Evolutionary conservation across 92 coral and sea anemone genomes (phyloP).

Genomic region (Desmophyllum pertusum): DNA sequence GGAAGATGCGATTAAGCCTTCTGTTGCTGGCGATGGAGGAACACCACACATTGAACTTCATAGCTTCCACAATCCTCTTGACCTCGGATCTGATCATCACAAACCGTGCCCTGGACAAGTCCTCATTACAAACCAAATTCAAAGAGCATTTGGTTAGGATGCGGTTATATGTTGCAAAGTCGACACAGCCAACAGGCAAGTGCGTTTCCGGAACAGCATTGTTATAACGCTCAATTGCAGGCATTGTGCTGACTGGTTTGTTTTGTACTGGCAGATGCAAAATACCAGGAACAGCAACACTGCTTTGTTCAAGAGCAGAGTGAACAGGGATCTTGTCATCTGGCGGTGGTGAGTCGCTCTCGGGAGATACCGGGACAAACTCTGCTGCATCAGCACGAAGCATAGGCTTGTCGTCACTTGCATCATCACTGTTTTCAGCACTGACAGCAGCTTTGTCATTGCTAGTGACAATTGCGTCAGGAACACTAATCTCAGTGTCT

Average conservation of each 20-base stretch:
- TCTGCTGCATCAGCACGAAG: slow-evolving; percentile 37
- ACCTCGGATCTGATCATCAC: slow-evolving; percentile 42
- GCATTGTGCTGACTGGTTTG: not conserved
- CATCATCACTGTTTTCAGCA: not conserved
- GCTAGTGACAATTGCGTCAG: not conserved
- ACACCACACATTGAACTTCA: slow-evolving; percentile 57
- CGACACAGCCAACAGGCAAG: slow-evolving; percentile 38
- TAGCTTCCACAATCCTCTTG: slow-evolving; percentile 46
- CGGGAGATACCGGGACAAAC: slow-evolving; percentile 31
- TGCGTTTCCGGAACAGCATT: not conserved
- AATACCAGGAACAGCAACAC: slow-evolving; percentile 38
- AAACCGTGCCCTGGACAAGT: slow-evolving; percentile 37
- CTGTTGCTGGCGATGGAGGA: not conserved
- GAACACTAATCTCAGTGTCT: not conserved
- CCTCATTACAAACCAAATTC: slow-evolving; percentile 11
- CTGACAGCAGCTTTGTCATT: not conserved
- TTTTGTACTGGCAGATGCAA: slow-evolving; percentile 21
- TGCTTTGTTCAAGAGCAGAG: not conserved
- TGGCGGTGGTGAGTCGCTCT: not conserved
- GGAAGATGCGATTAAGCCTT: slow-evolving; percentile 19
- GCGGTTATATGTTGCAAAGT: slow-evolving; percentile 21
- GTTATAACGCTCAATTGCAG: not conserved
- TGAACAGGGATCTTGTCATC: not conserved
- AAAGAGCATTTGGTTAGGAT: slow-evolving; percentile 40
- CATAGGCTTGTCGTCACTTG: not conserved